Conservation (phyloP, 2,797 vertebrate genomes). For the Enteromius thamalakanensis region DNA sequence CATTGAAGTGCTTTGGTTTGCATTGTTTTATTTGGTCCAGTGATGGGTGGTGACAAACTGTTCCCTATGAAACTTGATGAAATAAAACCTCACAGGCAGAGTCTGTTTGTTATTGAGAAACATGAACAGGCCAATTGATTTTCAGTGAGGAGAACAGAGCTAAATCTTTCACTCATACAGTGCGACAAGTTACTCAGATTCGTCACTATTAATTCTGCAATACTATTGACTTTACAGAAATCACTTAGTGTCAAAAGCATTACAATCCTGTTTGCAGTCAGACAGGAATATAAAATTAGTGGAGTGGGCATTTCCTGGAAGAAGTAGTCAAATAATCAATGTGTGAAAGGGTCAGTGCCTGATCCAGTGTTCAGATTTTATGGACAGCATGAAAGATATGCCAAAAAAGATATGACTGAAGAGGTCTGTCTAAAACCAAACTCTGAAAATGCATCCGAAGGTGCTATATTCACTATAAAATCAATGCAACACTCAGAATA, state of each 20-base stretch:
- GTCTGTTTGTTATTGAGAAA: neutral
- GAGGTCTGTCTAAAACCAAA: neutral
- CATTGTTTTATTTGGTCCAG: neutral
- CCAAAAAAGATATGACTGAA: constrained; percentile 4
- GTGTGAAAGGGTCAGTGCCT: neutral
- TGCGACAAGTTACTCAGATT: constrained; percentile 12
- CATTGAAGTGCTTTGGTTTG: neutral
- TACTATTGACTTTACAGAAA: neutral
- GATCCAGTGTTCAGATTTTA: neutral
- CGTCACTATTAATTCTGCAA: constrained; percentile 15
- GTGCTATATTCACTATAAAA: neutral
- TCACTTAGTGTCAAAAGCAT: constrained; percentile 17
- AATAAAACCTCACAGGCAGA: neutral
- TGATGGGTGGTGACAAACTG: neutral
- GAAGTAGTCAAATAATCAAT: constrained; percentile 43
- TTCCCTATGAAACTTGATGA: neutral
- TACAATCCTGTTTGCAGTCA: neutral
- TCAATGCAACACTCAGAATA: neutral
- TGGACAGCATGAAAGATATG: neutral
- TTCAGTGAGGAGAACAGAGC: constrained; percentile 1
- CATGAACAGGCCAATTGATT: neutral
- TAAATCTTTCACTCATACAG: neutral
- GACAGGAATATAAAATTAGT: constrained; percentile 19
- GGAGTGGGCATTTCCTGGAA: constrained; percentile 22
- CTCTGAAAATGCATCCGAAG: neutral